Evolutionary conservation across 2,797 vertebrate genomes (phyloP), one percentile per base, ranked within the genome.

Genomic region (Esox lucius): DNA sequence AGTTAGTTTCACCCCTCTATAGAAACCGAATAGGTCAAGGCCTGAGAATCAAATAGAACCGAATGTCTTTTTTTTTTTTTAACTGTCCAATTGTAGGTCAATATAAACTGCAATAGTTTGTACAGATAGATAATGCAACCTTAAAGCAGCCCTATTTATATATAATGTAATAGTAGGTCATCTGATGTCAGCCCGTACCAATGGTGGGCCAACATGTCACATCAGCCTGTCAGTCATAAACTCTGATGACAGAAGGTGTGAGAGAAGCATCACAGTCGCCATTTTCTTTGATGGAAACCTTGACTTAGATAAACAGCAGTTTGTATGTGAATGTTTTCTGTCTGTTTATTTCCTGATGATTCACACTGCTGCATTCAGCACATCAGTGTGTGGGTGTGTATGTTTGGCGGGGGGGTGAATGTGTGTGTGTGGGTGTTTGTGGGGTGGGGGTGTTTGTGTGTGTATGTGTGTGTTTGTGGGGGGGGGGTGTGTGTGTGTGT

Each of bases 301-400:
- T 85, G 79, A 87, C 87, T 83, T 80, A 82, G 78, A 85, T 59
- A 46, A 80, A 87, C 42, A 89, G 83, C 81, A 84, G 88, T 85
- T 87, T 73, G 3, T 85, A 91, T 91, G 88, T 84, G 89, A 91
- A 90, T 91, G 82, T 33, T 68, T 78, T 79, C 72, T 78, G 85
- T 72, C 83, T 85, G 84, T 90, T 91, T 89, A 88, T 90, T 88
- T 84, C 84, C 35, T 42, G 33, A 8, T 85, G 81, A 85, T 85
- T 85, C 87, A 87, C 75, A 77, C 85, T 79, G 81, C 84, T 77
- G 83, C 77, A 70, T 26, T 79, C 81, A 87, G 86, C 78, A 78
- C 81, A 82, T 5, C 16, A 1, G 1, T 51, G 13, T 9, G 46
- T 48, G 46, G 48, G 13, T 48, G 46, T 48, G 46, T 49, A 48